A percentile compares a stretch with the other conserved stretches of the same genome.
Evolutionary conservation across 2,113 vertebrate genomes (phyloP).

Genomic region (Corvus moneduloides): DNA sequence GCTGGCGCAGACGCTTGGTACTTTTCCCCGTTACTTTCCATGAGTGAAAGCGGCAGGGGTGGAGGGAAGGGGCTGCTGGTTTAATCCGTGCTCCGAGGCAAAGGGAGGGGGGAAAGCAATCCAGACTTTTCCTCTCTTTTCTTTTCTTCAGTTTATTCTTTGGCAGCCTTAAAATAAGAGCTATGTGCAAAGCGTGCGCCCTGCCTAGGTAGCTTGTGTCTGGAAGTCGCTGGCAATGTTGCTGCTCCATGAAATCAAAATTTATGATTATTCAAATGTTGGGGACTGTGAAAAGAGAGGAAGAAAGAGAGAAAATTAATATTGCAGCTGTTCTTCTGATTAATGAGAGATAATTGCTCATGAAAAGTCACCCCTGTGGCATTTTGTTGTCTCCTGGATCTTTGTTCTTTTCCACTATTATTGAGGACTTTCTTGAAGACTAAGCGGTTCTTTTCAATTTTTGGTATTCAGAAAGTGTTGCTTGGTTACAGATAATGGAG

Average conservation of each 20-base stretch:
- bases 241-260: conserved; percentile 78
- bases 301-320: conserved; percentile 90
- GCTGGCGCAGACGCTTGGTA: conserved; percentile 9
- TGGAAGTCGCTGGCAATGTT: conserved; percentile 58
- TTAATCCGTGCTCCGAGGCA: conserved; percentile 10
- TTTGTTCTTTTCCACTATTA: conserved; percentile 98
- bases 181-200: conserved; percentile 31
- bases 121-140: conserved; percentile 2
- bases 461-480: conserved; percentile 99
- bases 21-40: conserved; percentile 15
- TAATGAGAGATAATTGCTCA: conserved; percentile 99
- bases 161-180: conserved; percentile 38
- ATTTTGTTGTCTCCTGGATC: conserved; percentile 97
- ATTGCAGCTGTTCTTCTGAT: conserved; percentile 99
- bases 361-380: conserved; percentile 99
- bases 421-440: conserved; percentile 96
- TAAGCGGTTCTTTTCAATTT: conserved; percentile 99
- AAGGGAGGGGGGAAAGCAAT: background rate
- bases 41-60: background rate
- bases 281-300: conserved; percentile 79
- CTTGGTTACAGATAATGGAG: conserved; percentile 98
- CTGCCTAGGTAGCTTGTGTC: conserved; percentile 62
- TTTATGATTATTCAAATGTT: conserved; percentile 84
- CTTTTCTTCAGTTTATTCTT: conserved; percentile 26
- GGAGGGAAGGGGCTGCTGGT: background rate